Percentiles rank a stretch among this genome's conserved stretches.
Conservation (phyloP, 2,888 invertebrate genomes). For the Crocallis elinguaria region DNA sequence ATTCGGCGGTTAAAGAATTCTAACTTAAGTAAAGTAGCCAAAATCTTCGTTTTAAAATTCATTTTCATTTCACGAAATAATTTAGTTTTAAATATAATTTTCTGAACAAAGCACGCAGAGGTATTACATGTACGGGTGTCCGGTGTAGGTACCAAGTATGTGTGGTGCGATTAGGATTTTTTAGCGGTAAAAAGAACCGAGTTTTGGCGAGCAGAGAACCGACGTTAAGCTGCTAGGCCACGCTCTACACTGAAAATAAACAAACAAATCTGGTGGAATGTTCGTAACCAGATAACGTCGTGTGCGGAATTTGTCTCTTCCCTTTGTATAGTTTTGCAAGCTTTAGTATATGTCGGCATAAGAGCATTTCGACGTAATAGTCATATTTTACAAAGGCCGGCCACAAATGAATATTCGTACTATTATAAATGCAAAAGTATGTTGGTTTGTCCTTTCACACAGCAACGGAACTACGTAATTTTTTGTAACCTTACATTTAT, state of each 20-base stretch:
- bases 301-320: slow-evolving; percentile 23
- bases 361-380: not conserved
- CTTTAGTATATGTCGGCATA: not conserved
- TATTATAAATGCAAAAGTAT: not conserved
- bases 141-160: no score
- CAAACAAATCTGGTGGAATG: slow-evolving; percentile 31
- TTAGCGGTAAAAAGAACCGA: slow-evolving; percentile 7
- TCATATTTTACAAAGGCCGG: no score
- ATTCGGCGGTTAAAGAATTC: no score
- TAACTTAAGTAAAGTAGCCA: no score
- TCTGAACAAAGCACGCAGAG: not conserved
- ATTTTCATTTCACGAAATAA: no score
- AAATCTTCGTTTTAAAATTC: no score
- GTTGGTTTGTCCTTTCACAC: no score
- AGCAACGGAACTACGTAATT: not conserved
- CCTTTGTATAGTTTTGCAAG: slow-evolving; percentile 15
- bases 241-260: slow-evolving; percentile 28
- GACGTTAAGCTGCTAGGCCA: slow-evolving; percentile 22
- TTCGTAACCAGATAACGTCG: slow-evolving; percentile 27
- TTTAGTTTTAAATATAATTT: no score
- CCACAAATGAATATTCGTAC: not conserved
- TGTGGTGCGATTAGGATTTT: slow-evolving; percentile 1
- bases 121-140: no score
- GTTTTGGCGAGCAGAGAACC: slow-evolving; percentile 7
- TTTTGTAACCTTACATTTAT: no score